These are phyloP conservation scores for Psophia crepitans DNA, from an alignment of 2,113 vertebrate genomes.

Conservation along the genomic window DNA sequence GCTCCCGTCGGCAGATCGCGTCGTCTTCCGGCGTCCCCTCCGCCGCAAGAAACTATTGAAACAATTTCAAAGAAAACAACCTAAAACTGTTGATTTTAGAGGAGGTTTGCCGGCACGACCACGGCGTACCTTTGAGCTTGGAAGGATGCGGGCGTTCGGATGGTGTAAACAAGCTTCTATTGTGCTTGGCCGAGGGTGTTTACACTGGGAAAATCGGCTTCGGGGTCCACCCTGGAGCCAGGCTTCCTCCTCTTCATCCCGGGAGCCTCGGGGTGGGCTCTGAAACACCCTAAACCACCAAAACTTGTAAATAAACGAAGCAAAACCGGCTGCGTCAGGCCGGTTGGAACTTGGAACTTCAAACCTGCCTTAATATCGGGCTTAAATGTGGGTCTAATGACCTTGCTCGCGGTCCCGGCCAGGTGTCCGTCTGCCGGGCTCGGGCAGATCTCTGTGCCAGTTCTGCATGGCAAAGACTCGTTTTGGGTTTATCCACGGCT, in stretches of 20 bases:
- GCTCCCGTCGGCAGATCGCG: rapidly evolving
- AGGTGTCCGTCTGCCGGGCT: too few relatives aligned
- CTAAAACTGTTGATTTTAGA: not conserved
- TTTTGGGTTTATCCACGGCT: not conserved
- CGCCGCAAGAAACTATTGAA: not conserved
- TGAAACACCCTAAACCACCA: too few relatives aligned
- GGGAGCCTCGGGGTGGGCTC: not conserved
- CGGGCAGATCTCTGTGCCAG: not conserved
- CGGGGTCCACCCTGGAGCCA: not conserved
- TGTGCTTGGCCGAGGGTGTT: not conserved
- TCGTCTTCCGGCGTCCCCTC: not conserved
- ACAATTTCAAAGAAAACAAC: not conserved
- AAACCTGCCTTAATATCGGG: not conserved
- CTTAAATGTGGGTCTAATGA: not conserved
- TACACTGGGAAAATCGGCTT: not conserved
- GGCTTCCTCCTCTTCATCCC: not conserved
- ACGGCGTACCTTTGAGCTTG: not conserved
- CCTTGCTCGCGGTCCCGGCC: not conserved
- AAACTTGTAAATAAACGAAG: not conserved
- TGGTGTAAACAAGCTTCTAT: not conserved
- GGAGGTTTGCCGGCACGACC: not conserved
- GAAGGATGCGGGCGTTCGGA: not conserved
- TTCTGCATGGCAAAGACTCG: too few relatives aligned
- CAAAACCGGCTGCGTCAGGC: not conserved
- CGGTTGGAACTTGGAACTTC: not conserved